Evolutionary conservation across 2,888 invertebrate species (phyloP), one percentile per base, ranked within the genome.

Genomic region (Chrysolina oricalcia): DNA sequence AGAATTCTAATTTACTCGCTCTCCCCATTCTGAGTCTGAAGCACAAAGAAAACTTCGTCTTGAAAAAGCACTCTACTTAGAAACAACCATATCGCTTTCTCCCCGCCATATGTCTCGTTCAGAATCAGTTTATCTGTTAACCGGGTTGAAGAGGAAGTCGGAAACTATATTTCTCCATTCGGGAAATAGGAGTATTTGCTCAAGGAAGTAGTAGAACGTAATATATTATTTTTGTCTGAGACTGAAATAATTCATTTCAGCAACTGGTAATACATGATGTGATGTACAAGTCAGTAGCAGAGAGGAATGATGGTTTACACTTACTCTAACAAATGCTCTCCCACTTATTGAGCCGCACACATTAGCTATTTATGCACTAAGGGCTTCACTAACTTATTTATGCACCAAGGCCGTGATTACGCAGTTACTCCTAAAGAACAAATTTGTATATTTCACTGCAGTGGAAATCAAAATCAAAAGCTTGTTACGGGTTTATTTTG

Each of bases 41-140:
- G 19, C 53, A 13, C 53, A 53, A 21, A 53, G 53, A 21, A 53
- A 19, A 21, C 13, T 13, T 19, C 53, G 19, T 53, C 53, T 53
- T 53, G 53, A 53, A 53, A 35, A 59, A 59, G 27, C 59, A 23
- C 59, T 27, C n/a, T n/a, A 23, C 59, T 59, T 59, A 35, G n/a
- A n/a, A 59, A 35, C 59, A 17, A 27, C 35, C 59, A 59, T 59
- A 59, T 59, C 59, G 27, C 59, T 27, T 27, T 27, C 59, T 59
- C n/a, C 10, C 2, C 9, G n/a, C n/a, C 59, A 27, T 59, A 59
- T 59, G 27, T 59, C 59, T 59, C 27, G 59, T 23, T 59, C n/a
- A 35, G 35, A 59, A 59, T 59, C 59, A 59, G 59, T 66, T 66
- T 15, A 66, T 66, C 66, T 66, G 17, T 66, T 46, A 66, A 66